Evolutionary conservation across 2,113 vertebrate species (phyloP), one percentile per base, ranked within the genome.

Genomic region (Colius striatus): DNA sequence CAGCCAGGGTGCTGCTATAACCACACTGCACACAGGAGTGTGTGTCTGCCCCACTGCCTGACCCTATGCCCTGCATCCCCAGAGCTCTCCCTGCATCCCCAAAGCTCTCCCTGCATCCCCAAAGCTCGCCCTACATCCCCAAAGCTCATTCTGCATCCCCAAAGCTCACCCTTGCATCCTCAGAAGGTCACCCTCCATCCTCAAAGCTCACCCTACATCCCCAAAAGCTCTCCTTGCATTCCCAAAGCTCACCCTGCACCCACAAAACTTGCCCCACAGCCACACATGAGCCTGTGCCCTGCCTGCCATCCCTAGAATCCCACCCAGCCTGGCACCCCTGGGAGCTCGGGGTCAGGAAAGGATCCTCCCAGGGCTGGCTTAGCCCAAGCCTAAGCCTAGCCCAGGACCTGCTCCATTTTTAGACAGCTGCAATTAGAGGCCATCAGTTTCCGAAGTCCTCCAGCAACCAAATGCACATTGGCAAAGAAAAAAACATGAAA

Each of bases 21-120:
- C 19, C 0, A 0, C 66, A 51, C 57, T 0, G 3, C 4, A 3
- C 3, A 8, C 1, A 5, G 20, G 27, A 66, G 38, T 3, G 0
- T 3, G 0, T 22, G 5, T 22, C 62, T n/a, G 36, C 9, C 78
- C 51, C 47, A 5, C 27, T 3, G 17, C 60, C 75, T 70, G 5
- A 4, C 27, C 13, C 68, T 38, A 25, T 30, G 43, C 45, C 38
- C 38, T 41, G 38, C 38, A 41, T 9, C 9, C 38, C 38, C 38
- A 41, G 12, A 41, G 38, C 38, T 41, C 38, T 41, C 38, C 38
- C 38, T 41, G n/a, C 81, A 91, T 71, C n/a, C 47, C 54, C 6
- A 5, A 14, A 41, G 38, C 38, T 41, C 38, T 41, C 38, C 12
- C 38, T 41, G 38, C 38, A 41, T 41, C 38, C 38, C 38, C 38